Percentiles rank a stretch among this genome's conserved stretches.
Conservation (phyloP, 2,797 vertebrate genomes). For the Gastrophryne carolinensis region DNA sequence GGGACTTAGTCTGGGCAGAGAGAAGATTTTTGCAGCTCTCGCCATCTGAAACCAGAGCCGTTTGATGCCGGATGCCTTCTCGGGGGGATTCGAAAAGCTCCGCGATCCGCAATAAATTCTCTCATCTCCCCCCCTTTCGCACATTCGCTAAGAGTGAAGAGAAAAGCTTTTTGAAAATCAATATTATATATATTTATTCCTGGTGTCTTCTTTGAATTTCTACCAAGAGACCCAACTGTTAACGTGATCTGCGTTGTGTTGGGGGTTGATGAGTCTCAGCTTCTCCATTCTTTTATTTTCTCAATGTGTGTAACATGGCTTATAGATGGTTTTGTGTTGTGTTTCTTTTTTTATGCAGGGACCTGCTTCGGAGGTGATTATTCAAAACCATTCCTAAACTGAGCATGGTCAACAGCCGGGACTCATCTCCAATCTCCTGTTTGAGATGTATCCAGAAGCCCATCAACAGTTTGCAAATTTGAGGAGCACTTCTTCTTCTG, state of each 20-base stretch:
- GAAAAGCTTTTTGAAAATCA: conserved; percentile 16
- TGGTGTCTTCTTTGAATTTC: not conserved
- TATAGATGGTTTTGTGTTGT: no score
- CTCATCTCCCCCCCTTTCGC: not conserved
- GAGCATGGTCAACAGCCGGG: not conserved
- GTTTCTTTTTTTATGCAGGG: not conserved
- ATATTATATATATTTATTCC: not conserved
- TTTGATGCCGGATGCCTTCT: not conserved
- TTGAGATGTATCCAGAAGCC: conserved; percentile 13
- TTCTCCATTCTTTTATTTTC: no score
- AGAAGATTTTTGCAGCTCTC: not conserved
- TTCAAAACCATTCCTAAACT: not conserved
- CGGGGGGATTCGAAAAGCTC: conserved; percentile 1
- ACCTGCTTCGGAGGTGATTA: not conserved
- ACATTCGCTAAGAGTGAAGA: not conserved
- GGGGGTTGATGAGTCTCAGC: no score
- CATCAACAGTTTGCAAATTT: not conserved
- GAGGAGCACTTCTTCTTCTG: not conserved
- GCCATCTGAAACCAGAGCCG: not conserved
- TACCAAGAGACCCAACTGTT: not conserved
- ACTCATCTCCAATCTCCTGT: not conserved
- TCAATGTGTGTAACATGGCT: no score
- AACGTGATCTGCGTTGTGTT: no score
- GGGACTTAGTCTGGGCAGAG: not conserved
- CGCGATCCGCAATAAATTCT: not conserved